Conservation (phyloP, 2,113 vertebrate species). For the Neotoma lepida region DNA sequence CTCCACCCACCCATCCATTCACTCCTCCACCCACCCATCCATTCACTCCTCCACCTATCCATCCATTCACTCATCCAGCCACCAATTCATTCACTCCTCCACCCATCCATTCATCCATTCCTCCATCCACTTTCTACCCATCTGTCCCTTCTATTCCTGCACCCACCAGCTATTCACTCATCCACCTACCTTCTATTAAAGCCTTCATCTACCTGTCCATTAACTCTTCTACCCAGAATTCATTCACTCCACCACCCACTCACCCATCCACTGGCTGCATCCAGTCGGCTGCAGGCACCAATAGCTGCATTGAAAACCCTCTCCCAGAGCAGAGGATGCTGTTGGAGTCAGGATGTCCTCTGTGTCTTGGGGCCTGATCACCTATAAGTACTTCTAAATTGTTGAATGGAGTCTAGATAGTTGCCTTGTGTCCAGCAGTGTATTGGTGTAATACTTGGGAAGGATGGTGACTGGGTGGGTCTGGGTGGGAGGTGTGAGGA, state of each 20-base stretch:
- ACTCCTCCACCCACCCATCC: background rate
- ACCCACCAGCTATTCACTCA: background rate
- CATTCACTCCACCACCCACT: background rate
- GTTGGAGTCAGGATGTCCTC: background rate
- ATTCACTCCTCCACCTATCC: background rate
- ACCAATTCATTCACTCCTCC: background rate
- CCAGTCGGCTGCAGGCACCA: background rate
- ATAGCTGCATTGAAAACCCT: no score
- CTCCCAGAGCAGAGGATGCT: background rate
- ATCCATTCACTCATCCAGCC: background rate
- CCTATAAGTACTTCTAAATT: fast-evolving
- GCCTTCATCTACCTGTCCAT: background rate
- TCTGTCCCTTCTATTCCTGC: background rate
- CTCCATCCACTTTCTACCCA: background rate
- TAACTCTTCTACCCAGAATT: background rate
- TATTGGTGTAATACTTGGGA: no score
- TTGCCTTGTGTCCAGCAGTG: fast-evolving
- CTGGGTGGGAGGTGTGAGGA: fast-evolving
- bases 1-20: background rate
- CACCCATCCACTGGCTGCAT: background rate
- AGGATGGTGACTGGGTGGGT: background rate
- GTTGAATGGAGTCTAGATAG: fast-evolving
- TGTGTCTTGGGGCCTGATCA: background rate
- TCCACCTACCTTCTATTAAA: background rate
- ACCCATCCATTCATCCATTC: background rate